Conservation (phyloP, 2,797 vertebrate genomes). For the Amphiprion clarkii region DNA sequence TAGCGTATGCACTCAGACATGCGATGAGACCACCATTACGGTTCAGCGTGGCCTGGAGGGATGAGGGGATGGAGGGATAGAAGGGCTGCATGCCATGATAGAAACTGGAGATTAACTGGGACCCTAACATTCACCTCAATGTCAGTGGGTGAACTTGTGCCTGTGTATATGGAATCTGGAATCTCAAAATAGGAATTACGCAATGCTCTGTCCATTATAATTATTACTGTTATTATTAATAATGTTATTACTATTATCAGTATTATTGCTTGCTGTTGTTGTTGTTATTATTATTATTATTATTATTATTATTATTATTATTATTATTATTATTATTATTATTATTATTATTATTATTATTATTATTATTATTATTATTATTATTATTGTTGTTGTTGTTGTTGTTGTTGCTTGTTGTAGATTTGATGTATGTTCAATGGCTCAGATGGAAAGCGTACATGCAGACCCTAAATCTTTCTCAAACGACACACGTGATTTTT, state of each 20-base stretch:
- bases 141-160: slow-evolving; percentile 70
- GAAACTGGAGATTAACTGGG: slow-evolving; percentile 81
- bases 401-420: background rate
- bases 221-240: background rate
- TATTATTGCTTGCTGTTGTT: no score
- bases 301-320: no score
- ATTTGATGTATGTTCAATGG: background rate
- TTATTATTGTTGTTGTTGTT: no score
- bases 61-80: slow-evolving; percentile 66
- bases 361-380: no score
- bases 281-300: background rate
- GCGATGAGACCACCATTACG: slow-evolving; percentile 82
- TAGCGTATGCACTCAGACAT: slow-evolving; percentile 85
- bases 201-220: background rate
- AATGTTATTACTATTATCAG: no score
- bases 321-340: no score
- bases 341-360: no score
- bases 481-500: slow-evolving; percentile 37
- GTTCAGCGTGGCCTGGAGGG: slow-evolving; percentile 79
- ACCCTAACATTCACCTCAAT: slow-evolving; percentile 71
- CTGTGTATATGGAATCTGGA: slow-evolving; percentile 24
- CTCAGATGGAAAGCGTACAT: slow-evolving; percentile 3
- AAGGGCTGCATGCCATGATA: slow-evolving; percentile 67
- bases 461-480: slow-evolving; percentile 36
- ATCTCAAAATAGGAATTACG: slow-evolving; percentile 18